Conservation (phyloP, 2,113 vertebrate species). For the Probosciger aterrimus region DNA sequence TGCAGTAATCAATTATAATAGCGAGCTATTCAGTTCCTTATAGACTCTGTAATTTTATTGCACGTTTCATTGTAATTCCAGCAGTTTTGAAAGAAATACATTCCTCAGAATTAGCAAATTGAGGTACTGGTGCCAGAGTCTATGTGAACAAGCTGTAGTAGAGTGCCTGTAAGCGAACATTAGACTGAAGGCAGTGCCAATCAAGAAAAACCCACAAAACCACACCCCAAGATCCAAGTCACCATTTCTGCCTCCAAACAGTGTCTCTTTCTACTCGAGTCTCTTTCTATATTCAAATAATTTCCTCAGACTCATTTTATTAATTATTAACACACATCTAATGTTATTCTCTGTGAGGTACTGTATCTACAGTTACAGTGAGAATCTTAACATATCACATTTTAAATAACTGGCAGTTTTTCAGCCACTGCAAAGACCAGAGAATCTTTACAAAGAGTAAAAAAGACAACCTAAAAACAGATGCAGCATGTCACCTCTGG, state of each 20-base stretch:
- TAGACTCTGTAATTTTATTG: not conserved
- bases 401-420: not conserved
- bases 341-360: not conserved
- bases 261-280: no score
- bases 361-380: not conserved
- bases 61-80: not conserved
- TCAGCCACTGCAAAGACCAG: not conserved
- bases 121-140: not conserved
- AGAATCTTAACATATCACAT: not conserved
- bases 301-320: not conserved
- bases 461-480: not conserved
- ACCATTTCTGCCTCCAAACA: not conserved
- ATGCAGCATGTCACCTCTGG: not conserved
- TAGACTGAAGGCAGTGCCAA: not conserved
- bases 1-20: not conserved
- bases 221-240: not conserved
- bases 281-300: not conserved
- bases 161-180: not conserved
- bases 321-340: not conserved
- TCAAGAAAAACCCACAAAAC: not conserved
- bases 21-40: not conserved
- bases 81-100: not conserved
- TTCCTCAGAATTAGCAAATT: not conserved
- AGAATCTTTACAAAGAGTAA: not conserved
- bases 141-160: accelerated